Conservation (phyloP, 2,113 vertebrate genomes). For the Antechinus stuartii region DNA sequence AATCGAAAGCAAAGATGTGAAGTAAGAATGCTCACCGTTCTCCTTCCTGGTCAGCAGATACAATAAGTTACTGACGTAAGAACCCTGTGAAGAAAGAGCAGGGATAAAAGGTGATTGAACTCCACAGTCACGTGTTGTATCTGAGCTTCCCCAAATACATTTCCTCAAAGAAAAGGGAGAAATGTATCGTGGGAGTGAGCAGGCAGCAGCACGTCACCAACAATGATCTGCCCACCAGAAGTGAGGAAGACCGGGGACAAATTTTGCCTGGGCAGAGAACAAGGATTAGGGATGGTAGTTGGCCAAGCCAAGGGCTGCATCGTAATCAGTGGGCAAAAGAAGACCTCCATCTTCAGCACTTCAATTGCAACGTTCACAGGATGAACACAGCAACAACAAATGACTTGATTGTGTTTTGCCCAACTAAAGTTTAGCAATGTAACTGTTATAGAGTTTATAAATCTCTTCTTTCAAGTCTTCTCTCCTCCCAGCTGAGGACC, state of each 20-base stretch:
- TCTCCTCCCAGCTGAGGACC: too few species aligned
- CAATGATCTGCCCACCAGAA: background rate
- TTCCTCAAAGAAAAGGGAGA: background rate
- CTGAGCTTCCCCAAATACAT: conserved; percentile 44
- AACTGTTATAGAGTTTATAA: background rate
- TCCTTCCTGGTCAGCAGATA: conserved; percentile 94
- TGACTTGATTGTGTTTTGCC: background rate
- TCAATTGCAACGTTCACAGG: background rate
- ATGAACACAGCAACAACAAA: background rate
- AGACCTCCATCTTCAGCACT: background rate
- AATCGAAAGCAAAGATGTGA: conserved; percentile 15
- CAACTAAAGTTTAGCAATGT: background rate
- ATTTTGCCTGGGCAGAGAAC: background rate
- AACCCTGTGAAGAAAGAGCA: conserved; percentile 88
- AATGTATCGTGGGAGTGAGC: background rate
- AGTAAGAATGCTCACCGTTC: conserved; percentile 87
- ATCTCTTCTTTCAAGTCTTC: background rate
- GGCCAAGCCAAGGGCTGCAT: background rate
- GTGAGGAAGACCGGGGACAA: background rate
- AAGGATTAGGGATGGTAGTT: background rate
- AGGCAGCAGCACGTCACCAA: background rate
- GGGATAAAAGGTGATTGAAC: conserved; percentile 58
- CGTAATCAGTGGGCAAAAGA: background rate
- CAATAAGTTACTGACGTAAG: conserved; percentile 91
- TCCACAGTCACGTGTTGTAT: conserved; percentile 43